Conservation (phyloP, 1,140 invertebrate genomes). For the Drosophila repleta region DNA sequence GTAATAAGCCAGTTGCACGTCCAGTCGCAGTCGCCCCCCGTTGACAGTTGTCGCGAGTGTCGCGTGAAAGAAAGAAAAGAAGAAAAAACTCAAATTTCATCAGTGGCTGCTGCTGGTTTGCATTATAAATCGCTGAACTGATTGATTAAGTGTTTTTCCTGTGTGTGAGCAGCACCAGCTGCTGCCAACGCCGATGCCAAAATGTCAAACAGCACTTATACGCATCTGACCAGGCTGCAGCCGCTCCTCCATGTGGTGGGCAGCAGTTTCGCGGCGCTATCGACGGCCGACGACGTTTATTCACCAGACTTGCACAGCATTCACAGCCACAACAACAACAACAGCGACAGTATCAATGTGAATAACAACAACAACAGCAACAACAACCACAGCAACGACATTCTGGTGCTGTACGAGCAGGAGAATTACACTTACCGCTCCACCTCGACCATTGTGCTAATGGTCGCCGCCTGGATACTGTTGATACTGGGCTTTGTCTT, state of each 20-base stretch:
- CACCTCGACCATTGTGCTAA: slow-evolving; percentile 73
- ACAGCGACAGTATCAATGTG: slow-evolving; percentile 14
- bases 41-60: slow-evolving; percentile 44
- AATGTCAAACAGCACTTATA: slow-evolving; percentile 64
- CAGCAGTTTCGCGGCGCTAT: slow-evolving; percentile 55
- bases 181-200: slow-evolving; percentile 26
- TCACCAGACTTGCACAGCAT: slow-evolving; percentile 29
- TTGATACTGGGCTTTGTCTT: slow-evolving; percentile 75
- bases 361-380: slow-evolving; percentile 27
- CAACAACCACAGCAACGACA: slow-evolving; percentile 50
- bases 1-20: slow-evolving; percentile 47
- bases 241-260: slow-evolving; percentile 58
- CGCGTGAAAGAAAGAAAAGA: slow-evolving; percentile 6
- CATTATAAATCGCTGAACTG: slow-evolving; percentile 27
- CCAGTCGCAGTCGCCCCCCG: slow-evolving; percentile 32
- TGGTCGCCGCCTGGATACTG: slow-evolving; percentile 72
- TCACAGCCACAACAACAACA: slow-evolving; percentile 14
- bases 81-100: slow-evolving; percentile 45
- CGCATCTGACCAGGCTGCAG: slow-evolving; percentile 61
- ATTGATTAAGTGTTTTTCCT: slow-evolving; percentile 39
- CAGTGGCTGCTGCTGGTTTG: slow-evolving; percentile 7
- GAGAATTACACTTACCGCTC: slow-evolving; percentile 65
- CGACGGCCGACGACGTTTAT: slow-evolving; percentile 49
- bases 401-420: slow-evolving; percentile 54
- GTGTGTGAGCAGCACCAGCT: slow-evolving; percentile 12